These are phyloP conservation scores for Asobara japonica DNA, from an alignment of 1,140 invertebrate genomes.

Conservation along the genomic window DNA sequence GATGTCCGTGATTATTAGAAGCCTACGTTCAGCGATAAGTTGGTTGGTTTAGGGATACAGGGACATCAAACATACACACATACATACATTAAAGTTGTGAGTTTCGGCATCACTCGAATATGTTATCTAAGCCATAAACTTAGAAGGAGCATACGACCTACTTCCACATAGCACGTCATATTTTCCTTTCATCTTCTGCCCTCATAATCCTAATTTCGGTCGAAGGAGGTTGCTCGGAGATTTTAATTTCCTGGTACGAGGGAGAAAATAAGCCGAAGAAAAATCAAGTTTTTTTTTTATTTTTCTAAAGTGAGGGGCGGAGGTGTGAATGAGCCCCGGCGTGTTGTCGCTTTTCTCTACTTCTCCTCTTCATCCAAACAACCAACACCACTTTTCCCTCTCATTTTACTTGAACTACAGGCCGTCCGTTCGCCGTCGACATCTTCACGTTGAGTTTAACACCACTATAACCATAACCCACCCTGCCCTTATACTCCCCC, in stretches of 20 bases:
- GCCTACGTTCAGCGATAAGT: too few species aligned
- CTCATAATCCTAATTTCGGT: not conserved
- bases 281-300: not conserved
- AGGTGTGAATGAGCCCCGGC: conserved; percentile 56
- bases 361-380: not conserved
- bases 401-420: conserved; percentile 4
- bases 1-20: too few species aligned
- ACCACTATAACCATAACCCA: conserved; percentile 28
- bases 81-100: too few species aligned
- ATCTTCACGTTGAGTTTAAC: conserved; percentile 25
- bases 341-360: conserved; percentile 31
- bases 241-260: not conserved
- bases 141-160: too few species aligned
- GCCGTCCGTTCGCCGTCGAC: not conserved
- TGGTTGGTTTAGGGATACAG: too few species aligned
- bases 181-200: too few species aligned
- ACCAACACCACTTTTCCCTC: not conserved
- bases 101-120: too few species aligned
- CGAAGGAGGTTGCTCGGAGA: not conserved
- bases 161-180: too few species aligned
- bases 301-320: conserved; percentile 43
- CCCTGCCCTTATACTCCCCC: not conserved
- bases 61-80: too few species aligned
- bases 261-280: not conserved
- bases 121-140: too few species aligned